Evolutionary conservation across 2,113 vertebrate species (phyloP).

Genomic region (Marmota flaviventris): DNA sequence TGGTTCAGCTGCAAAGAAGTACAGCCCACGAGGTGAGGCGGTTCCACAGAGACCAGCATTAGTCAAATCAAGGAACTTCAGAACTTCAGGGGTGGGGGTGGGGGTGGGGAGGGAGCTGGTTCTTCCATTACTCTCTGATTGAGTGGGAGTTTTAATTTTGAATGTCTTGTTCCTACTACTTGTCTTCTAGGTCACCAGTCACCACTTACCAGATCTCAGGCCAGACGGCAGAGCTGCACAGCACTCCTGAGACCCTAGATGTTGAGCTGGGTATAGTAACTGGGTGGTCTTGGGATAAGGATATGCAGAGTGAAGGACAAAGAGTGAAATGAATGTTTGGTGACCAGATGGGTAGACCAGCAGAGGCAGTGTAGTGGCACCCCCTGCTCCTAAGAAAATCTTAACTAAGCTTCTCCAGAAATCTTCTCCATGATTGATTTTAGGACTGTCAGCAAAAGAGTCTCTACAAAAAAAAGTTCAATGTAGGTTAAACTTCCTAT

Average conservation of each 20-base stretch:
- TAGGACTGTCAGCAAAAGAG: no score
- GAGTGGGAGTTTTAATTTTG: not conserved
- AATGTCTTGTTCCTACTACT: not conserved
- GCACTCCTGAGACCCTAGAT: not conserved
- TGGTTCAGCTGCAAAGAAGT: not conserved
- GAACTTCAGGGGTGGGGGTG: not conserved
- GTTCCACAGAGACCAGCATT: not conserved
- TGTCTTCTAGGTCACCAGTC: not conserved
- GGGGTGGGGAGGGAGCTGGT: not conserved
- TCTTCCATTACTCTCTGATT: not conserved
- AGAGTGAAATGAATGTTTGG: not conserved
- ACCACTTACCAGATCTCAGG: not conserved
- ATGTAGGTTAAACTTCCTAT: no score
- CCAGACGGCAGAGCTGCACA: no score
- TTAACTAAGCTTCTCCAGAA: no score
- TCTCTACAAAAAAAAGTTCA: no score
- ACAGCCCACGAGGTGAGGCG: not conserved
- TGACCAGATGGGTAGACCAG: not conserved
- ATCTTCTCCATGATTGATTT: no score
- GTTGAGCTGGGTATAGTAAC: not conserved
- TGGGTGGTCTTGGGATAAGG: no score
- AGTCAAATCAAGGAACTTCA: not conserved
- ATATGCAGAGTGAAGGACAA: not conserved
- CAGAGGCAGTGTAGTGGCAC: not conserved
- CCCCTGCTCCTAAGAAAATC: no score